Base-by-base conservation (phyloP, 2,888 invertebrate species). In the Endomychus coccineus region DNA sequence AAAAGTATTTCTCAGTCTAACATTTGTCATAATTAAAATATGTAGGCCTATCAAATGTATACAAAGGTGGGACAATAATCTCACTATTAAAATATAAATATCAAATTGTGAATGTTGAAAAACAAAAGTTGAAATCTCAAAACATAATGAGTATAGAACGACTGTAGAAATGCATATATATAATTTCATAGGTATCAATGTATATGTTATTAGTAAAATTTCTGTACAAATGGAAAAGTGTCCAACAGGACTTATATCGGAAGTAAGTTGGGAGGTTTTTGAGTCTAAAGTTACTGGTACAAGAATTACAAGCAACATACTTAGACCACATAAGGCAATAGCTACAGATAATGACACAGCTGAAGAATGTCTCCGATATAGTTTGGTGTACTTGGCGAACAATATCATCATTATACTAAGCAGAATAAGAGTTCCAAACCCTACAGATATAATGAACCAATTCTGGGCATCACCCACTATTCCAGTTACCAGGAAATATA, bases 31-130 rank as follows among this genome's bases (percentile, higher is more conserved):
- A 49, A 95, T 76, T 58, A 89, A 79, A 56, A 95, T 88, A 68
- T 95, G 94, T 46, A 92, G 73, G 40, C 95, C 94, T 46, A 96
- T 86, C 41, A 92, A 68, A 67, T 96, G 95, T 45, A 92, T 84
- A 64, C 89, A 87, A 31, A 89, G 59, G 59, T 95, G 95, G 46
- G 90, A 77, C 45, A 94, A 69, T 42, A 85, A 70, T 54, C 88
- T 74, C 17, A 84, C 75, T 44, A 77, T 70, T 54, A 83, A 69
- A 48, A 77, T 75, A 17, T 50, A 40, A 11, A 49, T 30, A 29
- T 52, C 49, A 27, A 50, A 54, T 4, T 45, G 36, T 17, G 43
- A 41, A 5, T 51, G 43, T 41, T 57, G 52, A 10, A 61, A 44
- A 25, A 56, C 40, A 42, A 56, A 67, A 47, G 79, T 80, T 47